Percentiles rank a stretch among this genome's conserved stretches.
Evolutionary conservation across 2,797 vertebrate species (phyloP).

Genomic region (Natrix natrix): DNA sequence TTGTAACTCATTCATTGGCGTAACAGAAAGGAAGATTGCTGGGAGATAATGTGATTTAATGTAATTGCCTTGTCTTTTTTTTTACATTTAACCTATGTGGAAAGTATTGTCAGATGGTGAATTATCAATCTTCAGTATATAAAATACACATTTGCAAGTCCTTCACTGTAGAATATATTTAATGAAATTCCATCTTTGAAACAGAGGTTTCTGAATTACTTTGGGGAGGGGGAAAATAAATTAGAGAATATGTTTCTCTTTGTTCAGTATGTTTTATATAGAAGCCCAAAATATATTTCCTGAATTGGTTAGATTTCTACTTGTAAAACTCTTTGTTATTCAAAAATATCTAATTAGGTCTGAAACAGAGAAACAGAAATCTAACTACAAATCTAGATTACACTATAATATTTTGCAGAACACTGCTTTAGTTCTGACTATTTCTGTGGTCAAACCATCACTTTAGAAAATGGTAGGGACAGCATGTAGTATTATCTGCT

Average conservation of each 20-base stretch:
- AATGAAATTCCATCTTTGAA: neutral
- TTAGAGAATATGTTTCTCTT: neutral
- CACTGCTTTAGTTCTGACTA: neutral
- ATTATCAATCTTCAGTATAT: neutral
- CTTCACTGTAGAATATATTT: neutral
- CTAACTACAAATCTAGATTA: neutral
- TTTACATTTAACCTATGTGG: neutral
- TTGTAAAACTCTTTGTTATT: neutral
- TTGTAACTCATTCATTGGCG: neutral
- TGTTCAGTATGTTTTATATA: neutral
- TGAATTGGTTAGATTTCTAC: neutral
- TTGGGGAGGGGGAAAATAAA: no score
- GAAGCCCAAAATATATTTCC: neutral
- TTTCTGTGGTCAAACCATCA: neutral
- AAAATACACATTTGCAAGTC: neutral
- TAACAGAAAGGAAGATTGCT: neutral
- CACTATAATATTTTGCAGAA: neutral
- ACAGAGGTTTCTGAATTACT: neutral
- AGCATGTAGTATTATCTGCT: neutral
- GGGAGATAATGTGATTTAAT: neutral
- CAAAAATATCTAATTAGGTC: neutral
- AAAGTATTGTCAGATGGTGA: neutral
- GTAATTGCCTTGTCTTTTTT: neutral
- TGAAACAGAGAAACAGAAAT: neutral
- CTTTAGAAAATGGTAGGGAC: neutral